A percentile compares a stretch with the other conserved stretches of the same genome.
These are phyloP conservation scores for Cyclopterus lumpus DNA, from an alignment of 2,797 vertebrate genomes.

Conservation along the genomic window DNA sequence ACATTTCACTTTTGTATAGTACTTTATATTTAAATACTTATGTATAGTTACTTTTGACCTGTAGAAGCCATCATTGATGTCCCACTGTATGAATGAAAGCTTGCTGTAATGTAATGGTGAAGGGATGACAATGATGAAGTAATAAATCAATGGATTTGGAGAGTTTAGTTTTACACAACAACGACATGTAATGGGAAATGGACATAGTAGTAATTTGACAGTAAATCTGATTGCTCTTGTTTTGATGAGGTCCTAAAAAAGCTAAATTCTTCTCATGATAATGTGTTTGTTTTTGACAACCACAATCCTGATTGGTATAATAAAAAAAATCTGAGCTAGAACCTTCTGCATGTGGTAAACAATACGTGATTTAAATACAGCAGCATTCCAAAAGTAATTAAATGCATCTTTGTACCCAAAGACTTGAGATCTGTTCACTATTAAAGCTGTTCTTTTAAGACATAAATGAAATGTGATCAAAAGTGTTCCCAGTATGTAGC, in stretches of 20 bases:
- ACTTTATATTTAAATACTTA: neutral
- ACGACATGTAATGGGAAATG: neutral
- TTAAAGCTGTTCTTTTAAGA: conserved; percentile 49
- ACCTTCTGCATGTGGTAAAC: conserved; percentile 18
- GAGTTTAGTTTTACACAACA: neutral
- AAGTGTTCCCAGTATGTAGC: conserved; percentile 33
- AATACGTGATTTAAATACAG: conserved; percentile 26
- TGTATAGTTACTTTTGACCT: neutral
- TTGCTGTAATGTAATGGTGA: neutral
- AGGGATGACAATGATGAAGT: neutral
- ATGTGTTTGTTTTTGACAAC: conserved; percentile 6
- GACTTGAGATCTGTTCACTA: conserved; percentile 30
- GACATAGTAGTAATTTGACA: neutral
- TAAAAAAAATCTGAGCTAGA: neutral
- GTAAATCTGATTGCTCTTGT: neutral
- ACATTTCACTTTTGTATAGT: neutral
- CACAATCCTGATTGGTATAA: conserved; percentile 4
- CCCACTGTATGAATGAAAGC: neutral
- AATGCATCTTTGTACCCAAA: conserved; percentile 32
- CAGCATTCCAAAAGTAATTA: conserved; percentile 29
- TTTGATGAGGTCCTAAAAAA: neutral
- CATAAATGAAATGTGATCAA: conserved; percentile 67
- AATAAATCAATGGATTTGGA: neutral
- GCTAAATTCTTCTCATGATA: conserved; percentile 12
- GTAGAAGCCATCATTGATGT: neutral